Evolutionary conservation across 2,797 vertebrate genomes (phyloP), one percentile per base, ranked within the genome.

Genomic region (Premnoplex brunnescens): DNA sequence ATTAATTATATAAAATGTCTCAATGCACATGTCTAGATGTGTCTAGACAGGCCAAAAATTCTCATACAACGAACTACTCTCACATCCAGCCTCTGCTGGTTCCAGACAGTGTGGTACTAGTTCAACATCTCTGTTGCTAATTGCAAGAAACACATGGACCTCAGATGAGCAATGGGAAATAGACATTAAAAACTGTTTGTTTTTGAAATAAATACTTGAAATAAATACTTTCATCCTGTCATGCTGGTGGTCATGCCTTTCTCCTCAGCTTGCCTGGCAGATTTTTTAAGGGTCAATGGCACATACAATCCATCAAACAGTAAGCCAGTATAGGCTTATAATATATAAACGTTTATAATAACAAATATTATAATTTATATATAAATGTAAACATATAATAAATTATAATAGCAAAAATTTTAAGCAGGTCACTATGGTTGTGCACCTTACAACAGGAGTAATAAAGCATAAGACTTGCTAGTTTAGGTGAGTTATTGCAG

Each of bases 191-290:
- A 69, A 5, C 2, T 3, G 1, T 9, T 85, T 56, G 15, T 4
- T 84, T 89, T 74, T 69, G 77, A 66, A 77, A 44, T 37, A 84
- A 78, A 71, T 55, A 54, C 24, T 59, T 63, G 77, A 64, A 76
- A 43, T 34, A 80, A 78, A 71, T 59, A 55, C 24, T 60, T 63
- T 62, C 27, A 69, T 60, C 59, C 28, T 39, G 59, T 60, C 73
- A 56, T 2, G 2, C 4, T 0, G 0, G 64, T 59, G 34, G 46
- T 60, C 67, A 49, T 27, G 74, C 22, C 11, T 71, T 60, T 81
- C 58, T 78, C 46, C 55, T 76, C 77, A 86, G 36, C 49, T 41
- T 86, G 37, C 28, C 55, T 36, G 23, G 67, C 16, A 69, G 69
- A 23, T 59, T 83, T 89, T 89, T 48, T n/a, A 71, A 85, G 74